A percentile compares a stretch with the other conserved stretches of the same genome.
phyloP scores from a whole-genome alignment of 2,797 vertebrate genomes.

The Gallinago solitaria region DNA sequence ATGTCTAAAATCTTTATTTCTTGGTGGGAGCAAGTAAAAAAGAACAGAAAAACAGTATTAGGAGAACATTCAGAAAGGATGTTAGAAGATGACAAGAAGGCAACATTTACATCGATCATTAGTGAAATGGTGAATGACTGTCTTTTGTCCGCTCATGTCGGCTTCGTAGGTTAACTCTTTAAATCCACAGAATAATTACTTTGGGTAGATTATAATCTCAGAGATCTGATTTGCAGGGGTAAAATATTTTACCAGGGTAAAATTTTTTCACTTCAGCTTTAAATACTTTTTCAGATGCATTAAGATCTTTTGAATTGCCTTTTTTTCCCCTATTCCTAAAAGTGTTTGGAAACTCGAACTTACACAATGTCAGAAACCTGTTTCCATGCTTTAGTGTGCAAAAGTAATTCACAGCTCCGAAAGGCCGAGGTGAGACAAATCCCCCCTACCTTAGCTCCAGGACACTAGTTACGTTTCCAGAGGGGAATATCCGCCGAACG shows the following conservation, averaged over 20 bases:
- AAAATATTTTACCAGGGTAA: not conserved
- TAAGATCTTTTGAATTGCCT: not conserved
- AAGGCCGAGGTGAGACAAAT: not conserved
- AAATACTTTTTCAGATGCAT: not conserved
- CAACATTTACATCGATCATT: constrained; percentile 48
- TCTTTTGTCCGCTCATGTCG: not conserved
- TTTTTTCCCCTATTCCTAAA: not conserved
- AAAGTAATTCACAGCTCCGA: not conserved
- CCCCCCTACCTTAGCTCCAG: constrained; percentile 92
- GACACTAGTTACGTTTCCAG: constrained; percentile 96
- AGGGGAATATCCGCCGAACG: constrained; percentile 93
- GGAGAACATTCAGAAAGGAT: constrained; percentile 71
- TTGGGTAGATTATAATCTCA: not conserved
- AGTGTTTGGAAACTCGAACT: not conserved
- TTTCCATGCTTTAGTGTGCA: not conserved
- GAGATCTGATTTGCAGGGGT: not conserved
- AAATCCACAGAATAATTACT: not conserved
- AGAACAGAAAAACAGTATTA: constrained; percentile 77
- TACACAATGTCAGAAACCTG: not conserved
- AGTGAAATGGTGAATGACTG: not conserved
- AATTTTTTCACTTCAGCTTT: not conserved
- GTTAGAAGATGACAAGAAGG: constrained; percentile 62
- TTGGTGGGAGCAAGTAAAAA: constrained; percentile 83
- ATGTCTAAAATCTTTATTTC: constrained; percentile 99
- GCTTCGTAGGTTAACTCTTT: not conserved